These are phyloP conservation scores for Meteorus cinctellus DNA, from an alignment of 2,888 invertebrate species.

Conservation along the genomic window DNA sequence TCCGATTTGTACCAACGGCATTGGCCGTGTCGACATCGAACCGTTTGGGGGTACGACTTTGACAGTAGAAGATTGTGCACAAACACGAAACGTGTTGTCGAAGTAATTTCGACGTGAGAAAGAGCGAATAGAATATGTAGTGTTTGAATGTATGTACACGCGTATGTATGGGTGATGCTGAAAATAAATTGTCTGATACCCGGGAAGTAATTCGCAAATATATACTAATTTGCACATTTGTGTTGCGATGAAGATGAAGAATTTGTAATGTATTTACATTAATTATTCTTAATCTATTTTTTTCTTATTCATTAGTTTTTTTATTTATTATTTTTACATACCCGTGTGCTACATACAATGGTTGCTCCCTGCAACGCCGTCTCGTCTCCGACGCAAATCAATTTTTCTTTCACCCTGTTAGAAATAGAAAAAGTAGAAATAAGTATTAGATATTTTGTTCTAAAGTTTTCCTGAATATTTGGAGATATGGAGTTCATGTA, in stretches of 20 bases:
- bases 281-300: slow-evolving; percentile 10
- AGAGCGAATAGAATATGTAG: neutral
- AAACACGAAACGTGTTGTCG: neutral
- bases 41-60: neutral
- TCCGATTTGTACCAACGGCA: slow-evolving; percentile 15
- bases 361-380: slow-evolving; percentile 52
- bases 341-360: slow-evolving; percentile 59
- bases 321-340: slow-evolving; percentile 35
- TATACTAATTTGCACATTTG: neutral
- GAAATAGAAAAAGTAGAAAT: slow-evolving; percentile 28
- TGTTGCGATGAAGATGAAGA: neutral
- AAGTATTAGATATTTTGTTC: neutral
- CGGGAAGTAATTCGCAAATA: neutral
- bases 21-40: slow-evolving; percentile 13
- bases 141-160: neutral
- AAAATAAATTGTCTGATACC: neutral
- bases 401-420: slow-evolving; percentile 47
- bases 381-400: slow-evolving; percentile 50
- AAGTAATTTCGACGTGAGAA: neutral
- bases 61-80: slow-evolving; percentile 13
- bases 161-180: neutral
- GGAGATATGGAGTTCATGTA: no score
- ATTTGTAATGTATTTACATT: neutral
- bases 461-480: neutral
- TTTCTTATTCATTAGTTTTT: neutral